Conservation (phyloP, 35 echinoderm and acorn worm genomes). For the Patiria miniata region DNA sequence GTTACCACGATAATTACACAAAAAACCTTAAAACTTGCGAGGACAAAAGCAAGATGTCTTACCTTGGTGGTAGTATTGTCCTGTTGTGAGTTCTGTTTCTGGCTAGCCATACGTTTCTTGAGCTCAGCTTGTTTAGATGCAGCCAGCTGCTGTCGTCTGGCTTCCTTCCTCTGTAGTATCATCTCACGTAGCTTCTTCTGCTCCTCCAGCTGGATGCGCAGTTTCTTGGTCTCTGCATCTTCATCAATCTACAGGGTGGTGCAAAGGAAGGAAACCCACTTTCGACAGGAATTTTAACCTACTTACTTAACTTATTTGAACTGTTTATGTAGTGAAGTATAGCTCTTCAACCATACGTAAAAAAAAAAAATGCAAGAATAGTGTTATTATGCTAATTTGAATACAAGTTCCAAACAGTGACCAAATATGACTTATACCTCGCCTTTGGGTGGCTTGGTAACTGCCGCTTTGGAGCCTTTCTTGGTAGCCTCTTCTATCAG, state of each 20-base stretch:
- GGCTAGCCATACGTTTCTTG: constrained; percentile 75
- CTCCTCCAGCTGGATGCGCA: constrained; percentile 78
- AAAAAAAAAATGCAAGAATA: too few species aligned
- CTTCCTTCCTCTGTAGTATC: constrained; percentile 83
- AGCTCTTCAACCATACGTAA: not conserved
- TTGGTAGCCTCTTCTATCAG: constrained; percentile 50
- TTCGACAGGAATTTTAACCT: too few species aligned
- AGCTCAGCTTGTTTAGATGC: constrained; percentile 69
- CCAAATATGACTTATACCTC: too few species aligned
- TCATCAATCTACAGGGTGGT: constrained; percentile 36
- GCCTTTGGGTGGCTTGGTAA: not conserved
- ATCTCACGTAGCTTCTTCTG: constrained; percentile 85
- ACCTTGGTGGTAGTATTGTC: not conserved
- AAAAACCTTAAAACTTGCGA: too few species aligned
- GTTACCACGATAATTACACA: too few species aligned
- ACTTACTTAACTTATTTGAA: not conserved
- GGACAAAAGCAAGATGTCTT: too few species aligned
- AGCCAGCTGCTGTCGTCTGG: constrained; percentile 80
- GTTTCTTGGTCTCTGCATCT: constrained; percentile 68
- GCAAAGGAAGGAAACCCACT: too few species aligned
- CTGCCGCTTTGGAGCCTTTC: not conserved
- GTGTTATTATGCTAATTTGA: too few species aligned
- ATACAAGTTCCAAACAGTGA: too few species aligned
- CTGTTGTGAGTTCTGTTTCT: constrained; percentile 28
- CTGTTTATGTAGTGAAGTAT: too few species aligned